Percentiles rank a stretch among this genome's conserved stretches.
These are phyloP conservation scores for Odontamblyopus lacepedii DNA, from an alignment of 2,797 vertebrate genomes.

Conservation along the genomic window DNA sequence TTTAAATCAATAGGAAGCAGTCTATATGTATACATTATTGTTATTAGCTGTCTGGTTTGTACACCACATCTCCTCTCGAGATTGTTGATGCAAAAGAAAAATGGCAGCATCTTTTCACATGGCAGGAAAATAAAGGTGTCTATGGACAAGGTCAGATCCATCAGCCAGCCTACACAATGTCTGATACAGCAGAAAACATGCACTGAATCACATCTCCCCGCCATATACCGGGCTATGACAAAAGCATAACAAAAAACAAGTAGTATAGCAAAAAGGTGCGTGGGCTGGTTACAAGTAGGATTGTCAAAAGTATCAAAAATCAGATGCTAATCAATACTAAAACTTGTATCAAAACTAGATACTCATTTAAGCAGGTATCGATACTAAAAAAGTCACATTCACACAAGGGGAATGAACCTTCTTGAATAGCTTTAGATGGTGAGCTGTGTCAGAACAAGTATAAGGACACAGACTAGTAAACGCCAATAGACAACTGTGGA, in stretches of 20 bases:
- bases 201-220: slow-evolving; percentile 30
- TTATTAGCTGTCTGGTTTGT: background rate
- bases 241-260: background rate
- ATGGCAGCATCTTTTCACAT: slow-evolving; percentile 4
- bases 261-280: background rate
- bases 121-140: slow-evolving; percentile 25
- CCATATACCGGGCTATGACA: background rate
- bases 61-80: background rate
- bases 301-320: too few relatives aligned
- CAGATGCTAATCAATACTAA: too few relatives aligned
- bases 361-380: too few relatives aligned
- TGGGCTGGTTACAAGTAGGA: background rate
- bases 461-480: too few relatives aligned
- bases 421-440: too few relatives aligned
- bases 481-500: too few relatives aligned
- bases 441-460: too few relatives aligned
- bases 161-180: slow-evolving; percentile 24
- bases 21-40: background rate
- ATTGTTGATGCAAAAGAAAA: slow-evolving; percentile 7
- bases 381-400: too few relatives aligned
- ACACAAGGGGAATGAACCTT: too few relatives aligned
- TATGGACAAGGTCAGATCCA: slow-evolving; percentile 37
- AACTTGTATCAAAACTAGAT: too few relatives aligned
- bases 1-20: too few relatives aligned
- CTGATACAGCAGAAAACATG: slow-evolving; percentile 38